Conservation (phyloP, 2,888 invertebrate genomes). For the Patella ulyssiponensis region DNA sequence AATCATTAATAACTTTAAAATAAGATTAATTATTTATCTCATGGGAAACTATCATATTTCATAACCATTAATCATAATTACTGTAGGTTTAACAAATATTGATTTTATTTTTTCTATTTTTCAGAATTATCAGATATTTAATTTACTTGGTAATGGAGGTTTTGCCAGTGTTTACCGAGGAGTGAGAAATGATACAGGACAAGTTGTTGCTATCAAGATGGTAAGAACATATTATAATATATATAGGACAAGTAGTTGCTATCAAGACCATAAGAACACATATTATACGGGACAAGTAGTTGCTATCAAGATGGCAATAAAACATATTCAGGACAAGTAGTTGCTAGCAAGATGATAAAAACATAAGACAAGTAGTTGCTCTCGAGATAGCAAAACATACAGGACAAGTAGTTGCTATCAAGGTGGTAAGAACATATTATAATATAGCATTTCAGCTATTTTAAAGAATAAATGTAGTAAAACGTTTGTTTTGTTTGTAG, state of each 20-base stretch:
- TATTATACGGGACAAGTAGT: conserved; percentile 8
- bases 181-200: conserved; percentile 82
- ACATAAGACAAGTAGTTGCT: conserved; percentile 83
- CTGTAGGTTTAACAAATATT: too few species aligned
- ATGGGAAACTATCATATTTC: too few species aligned
- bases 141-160: conserved; percentile 92
- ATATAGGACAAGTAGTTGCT: background rate
- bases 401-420: conserved; percentile 89
- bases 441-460: too few species aligned
- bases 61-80: too few species aligned
- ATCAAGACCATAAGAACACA: too few species aligned
- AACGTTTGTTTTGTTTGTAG: conserved; percentile 45
- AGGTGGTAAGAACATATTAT: conserved; percentile 80
- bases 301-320: too few species aligned
- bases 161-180: conserved; percentile 94
- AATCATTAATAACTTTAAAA: too few species aligned
- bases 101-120: conserved; percentile 12
- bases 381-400: conserved; percentile 89
- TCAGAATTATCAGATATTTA: conserved; percentile 83
- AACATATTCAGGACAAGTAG: background rate
- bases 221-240: too few species aligned
- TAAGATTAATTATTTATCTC: too few species aligned
- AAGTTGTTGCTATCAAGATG: conserved; percentile 95
- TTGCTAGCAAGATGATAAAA: background rate
- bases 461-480: too few species aligned